Base-by-base conservation (phyloP, 2,888 invertebrate genomes). In the Lasioglossum figueresi region DNA sequence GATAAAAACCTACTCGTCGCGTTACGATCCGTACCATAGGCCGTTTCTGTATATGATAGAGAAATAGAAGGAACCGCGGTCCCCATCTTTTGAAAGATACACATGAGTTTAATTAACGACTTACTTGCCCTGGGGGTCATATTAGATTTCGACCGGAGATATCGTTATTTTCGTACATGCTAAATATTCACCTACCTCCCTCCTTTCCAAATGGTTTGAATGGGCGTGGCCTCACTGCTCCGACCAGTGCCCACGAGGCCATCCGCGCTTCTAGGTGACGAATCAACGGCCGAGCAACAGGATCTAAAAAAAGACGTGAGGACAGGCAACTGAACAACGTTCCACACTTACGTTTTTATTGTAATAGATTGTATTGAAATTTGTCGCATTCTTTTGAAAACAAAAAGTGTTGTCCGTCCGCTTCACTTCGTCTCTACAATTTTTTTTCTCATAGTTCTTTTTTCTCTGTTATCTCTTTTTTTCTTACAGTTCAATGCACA, bases 361-460 rank as follows among this genome's bases (percentile, higher is more conserved):
- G 84, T 87, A 89, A 89, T 86, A 89, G 90, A 90, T 87, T 89
- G 87, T 89, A 88, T 86, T 89, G 88, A 87, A 88, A 85, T 86
- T 86, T 79, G 82, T 88, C 88, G 83, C 87, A 82, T 84, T 86
- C 79, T 81, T 86, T 79, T 78, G 78, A 86, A 76, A 88, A 88
- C 86, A 87, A 90, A 90, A 90, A 82, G 70, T 83, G 68, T 80
- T 52, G 72, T 80, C 66, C 73, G 48, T 68, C 37, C 78, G 70
- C 78, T 78, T 40, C 52, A 19, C 52, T 16, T 66, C 71, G 37
- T 63, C 31, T 31, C 40, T n/a, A 66, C 80, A 48, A 19, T 3
- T 40, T 71, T 34, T 70, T 34, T 71, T 40, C 59, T 34, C 63
- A 14, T 43, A 56, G 23, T 40, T 66, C 14, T 23, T 27, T 70